Evolutionary conservation across 2,888 invertebrate genomes (phyloP), one percentile per base, ranked within the genome.

Genomic region (Eilema sororculum): DNA sequence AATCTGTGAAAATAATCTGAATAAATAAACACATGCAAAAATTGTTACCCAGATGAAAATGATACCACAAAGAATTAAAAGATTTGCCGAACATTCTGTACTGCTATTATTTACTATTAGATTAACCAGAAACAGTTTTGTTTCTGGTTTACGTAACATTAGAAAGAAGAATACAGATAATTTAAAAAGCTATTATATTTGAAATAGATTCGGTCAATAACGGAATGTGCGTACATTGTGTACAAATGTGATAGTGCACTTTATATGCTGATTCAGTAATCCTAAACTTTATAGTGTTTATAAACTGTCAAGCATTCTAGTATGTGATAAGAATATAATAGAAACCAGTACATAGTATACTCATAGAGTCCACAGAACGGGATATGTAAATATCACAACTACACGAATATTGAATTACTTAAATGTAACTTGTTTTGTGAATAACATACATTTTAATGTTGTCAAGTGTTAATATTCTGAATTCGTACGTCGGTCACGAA

Each of bases 361-460:
- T 59, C 41, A 65, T 37, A 33, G 33, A 16, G 56, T 33, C 30
- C 56, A 52, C 62, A 41, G 33, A 69, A 65, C 69, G 46, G 52
- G 52, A 69, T 65, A 65, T 69, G 64, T 24, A 59, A 69, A 64
- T 62, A 56, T 46, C 16, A 59, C 24, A 33, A 33, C 33, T 30
- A 52, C 12, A 59, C 30, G 64, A 52, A 52, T 69, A 46, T 65
- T 41, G 22, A 30, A 59, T 60, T 59, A 37, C 12, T 37, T 37
- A 59, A 58, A 33, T n/a, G 58, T 62, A 37, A 25, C 62, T 68
- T 30, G 62, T 63, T 68, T 68, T 37, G 57, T 58, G 68, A 68
- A 68, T 68, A 62, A 37, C 22, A 67, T 67, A 56, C 56, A 62
- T 62, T 67, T 30, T 61, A 52, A 67, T 67, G 60, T 60, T 25